These are phyloP conservation scores for Rotaria magnacalcarata DNA, from an alignment of 2,888 invertebrate genomes.

Conservation along the genomic window DNA sequence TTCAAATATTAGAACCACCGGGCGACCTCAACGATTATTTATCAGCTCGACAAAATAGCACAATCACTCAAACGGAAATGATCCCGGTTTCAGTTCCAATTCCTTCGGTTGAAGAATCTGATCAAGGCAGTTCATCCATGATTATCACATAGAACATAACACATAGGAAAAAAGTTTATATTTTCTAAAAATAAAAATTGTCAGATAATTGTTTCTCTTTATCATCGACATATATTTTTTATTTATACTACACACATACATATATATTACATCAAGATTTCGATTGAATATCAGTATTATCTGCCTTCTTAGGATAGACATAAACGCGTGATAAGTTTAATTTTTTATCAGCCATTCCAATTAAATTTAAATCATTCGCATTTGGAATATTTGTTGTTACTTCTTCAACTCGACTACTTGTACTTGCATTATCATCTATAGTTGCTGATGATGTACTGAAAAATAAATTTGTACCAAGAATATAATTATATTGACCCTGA, in stretches of 20 bases:
- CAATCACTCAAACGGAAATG: not conserved
- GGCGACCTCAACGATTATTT: slow-evolving; percentile 1
- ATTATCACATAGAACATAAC: not conserved
- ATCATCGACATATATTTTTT: not conserved
- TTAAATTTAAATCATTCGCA: slow-evolving; percentile 23
- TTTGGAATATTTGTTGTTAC: not conserved
- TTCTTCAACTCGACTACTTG: not conserved
- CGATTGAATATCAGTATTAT: not conserved
- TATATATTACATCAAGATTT: not conserved
- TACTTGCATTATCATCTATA: not conserved
- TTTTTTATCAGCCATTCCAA: slow-evolving; percentile 9
- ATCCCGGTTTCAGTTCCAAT: not conserved
- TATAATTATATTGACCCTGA: slow-evolving; percentile 22
- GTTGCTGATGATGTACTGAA: not conserved
- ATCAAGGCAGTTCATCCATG: not conserved
- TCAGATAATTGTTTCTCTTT: not conserved
- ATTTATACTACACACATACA: not conserved
- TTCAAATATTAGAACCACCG: not conserved
- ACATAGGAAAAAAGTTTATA: not conserved
- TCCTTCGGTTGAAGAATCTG: not conserved
- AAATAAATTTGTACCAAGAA: slow-evolving; percentile 25
- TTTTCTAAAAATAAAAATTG: not conserved
- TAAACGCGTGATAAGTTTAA: slow-evolving; percentile 24
- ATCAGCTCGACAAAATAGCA: not conserved
- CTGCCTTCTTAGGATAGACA: slow-evolving; percentile 3